phyloP scores from a whole-genome alignment of 2,797 vertebrate genomes.

The Acestrorhynchus altus region DNA sequence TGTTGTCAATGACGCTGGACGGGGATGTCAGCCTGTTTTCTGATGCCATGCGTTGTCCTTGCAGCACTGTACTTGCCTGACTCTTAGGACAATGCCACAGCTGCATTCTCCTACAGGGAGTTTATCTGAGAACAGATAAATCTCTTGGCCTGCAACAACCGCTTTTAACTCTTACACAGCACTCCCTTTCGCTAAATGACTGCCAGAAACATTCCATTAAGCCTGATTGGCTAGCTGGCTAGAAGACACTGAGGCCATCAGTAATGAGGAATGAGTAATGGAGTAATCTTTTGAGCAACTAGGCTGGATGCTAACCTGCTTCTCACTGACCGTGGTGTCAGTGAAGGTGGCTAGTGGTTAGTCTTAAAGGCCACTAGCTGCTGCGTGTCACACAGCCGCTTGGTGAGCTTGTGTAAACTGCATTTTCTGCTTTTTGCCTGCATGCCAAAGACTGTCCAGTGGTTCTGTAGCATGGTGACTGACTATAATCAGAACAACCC shows the following conservation, averaged over 20 bases:
- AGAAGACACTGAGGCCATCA: background rate
- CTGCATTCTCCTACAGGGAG: constrained; percentile 57
- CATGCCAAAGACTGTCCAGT: constrained; percentile 80
- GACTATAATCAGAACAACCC: constrained; percentile 31
- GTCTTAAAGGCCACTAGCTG: background rate
- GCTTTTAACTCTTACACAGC: constrained; percentile 60
- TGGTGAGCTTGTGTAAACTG: constrained; percentile 47
- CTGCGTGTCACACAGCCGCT: background rate
- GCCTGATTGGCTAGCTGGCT: background rate
- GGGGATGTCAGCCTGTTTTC: background rate
- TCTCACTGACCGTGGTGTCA: background rate
- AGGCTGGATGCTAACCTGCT: background rate
- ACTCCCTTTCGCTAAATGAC: constrained; percentile 25
- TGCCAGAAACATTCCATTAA: background rate
- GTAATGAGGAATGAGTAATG: background rate
- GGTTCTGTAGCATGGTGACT: constrained; percentile 72
- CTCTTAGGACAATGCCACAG: constrained; percentile 56
- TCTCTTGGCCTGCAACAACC: constrained; percentile 42
- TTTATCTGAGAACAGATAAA: constrained; percentile 72
- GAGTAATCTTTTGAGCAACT: background rate
- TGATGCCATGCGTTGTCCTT: constrained; percentile 54
- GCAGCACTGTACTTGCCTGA: constrained; percentile 54
- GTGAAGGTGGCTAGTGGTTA: background rate
- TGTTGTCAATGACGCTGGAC: background rate
- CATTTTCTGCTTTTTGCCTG: constrained; percentile 81